These are phyloP conservation scores for Rhinophrynus dorsalis DNA, from an alignment of 2,797 vertebrate species.

Conservation along the genomic window DNA sequence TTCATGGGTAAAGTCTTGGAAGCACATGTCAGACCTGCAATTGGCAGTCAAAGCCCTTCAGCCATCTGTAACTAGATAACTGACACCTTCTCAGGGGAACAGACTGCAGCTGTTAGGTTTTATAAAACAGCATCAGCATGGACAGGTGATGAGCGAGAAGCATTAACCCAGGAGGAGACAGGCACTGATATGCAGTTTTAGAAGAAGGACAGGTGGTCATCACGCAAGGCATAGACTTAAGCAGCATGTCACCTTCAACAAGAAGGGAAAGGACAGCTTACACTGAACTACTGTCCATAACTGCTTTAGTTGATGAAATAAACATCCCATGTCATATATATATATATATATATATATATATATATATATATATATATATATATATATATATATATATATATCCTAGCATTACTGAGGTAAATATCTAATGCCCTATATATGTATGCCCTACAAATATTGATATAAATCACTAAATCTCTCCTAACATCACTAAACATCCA, in stretches of 20 bases:
- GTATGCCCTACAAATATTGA: too few relatives aligned
- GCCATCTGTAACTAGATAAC: neutral
- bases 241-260: neutral
- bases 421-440: too few relatives aligned
- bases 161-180: neutral
- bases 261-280: too few relatives aligned
- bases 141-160: neutral
- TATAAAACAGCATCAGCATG: conserved; percentile 7
- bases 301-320: too few relatives aligned
- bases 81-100: neutral
- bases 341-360: too few relatives aligned
- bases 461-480: too few relatives aligned
- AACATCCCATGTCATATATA: too few relatives aligned
- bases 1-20: neutral
- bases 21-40: neutral
- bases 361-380: too few relatives aligned
- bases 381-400: too few relatives aligned
- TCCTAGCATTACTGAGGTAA: too few relatives aligned
- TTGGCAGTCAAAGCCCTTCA: conserved; percentile 5
- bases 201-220: neutral
- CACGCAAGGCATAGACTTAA: neutral
- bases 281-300: too few relatives aligned
- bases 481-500: too few relatives aligned
- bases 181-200: neutral
- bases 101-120: neutral